Conservation (phyloP, 92 coral and sea anemone species). For the Actinostola sp. region DNA sequence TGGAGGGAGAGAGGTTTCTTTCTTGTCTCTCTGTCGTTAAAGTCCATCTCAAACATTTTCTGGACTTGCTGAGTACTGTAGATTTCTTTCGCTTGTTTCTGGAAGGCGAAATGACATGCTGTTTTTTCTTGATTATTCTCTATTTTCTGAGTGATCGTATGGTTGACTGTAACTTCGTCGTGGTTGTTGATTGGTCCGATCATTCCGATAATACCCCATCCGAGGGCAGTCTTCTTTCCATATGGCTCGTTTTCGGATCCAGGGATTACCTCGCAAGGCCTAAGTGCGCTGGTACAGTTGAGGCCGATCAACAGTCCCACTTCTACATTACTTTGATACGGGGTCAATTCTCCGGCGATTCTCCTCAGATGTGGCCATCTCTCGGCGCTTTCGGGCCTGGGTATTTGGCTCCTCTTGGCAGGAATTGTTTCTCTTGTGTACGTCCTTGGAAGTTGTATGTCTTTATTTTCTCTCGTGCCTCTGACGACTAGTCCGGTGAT, state of each 20-base stretch:
- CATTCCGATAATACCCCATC: too few species aligned
- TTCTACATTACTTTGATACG: constrained; percentile 1
- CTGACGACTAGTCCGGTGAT: too few species aligned
- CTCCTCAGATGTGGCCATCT: too few species aligned
- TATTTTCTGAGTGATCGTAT: constrained; percentile 1
- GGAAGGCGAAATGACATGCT: constrained; percentile 20
- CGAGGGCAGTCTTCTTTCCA: too few species aligned
- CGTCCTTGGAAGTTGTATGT: too few species aligned
- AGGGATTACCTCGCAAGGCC: constrained; percentile 29
- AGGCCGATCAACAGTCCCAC: constrained; percentile 30
- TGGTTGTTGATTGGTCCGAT: neutral
- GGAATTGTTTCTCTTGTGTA: too few species aligned
- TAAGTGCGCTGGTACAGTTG: constrained; percentile 24
- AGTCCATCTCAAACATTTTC: constrained; percentile 42
- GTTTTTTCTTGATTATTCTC: constrained; percentile 1
- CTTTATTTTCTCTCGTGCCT: too few species aligned
- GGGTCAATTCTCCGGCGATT: too few species aligned
- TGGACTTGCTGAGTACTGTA: constrained; percentile 4
- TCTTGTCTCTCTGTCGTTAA: constrained; percentile 21
- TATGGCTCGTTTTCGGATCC: constrained; percentile 35
- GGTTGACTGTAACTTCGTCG: neutral
- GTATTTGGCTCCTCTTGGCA: too few species aligned
- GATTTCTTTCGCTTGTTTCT: constrained; percentile 20
- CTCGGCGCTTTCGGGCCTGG: too few species aligned
- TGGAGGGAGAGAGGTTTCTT: constrained; percentile 26